A percentile compares a stretch with the other conserved stretches of the same genome.
Conservation (phyloP, 2,113 vertebrate genomes). For the Oreochromis niloticus region DNA sequence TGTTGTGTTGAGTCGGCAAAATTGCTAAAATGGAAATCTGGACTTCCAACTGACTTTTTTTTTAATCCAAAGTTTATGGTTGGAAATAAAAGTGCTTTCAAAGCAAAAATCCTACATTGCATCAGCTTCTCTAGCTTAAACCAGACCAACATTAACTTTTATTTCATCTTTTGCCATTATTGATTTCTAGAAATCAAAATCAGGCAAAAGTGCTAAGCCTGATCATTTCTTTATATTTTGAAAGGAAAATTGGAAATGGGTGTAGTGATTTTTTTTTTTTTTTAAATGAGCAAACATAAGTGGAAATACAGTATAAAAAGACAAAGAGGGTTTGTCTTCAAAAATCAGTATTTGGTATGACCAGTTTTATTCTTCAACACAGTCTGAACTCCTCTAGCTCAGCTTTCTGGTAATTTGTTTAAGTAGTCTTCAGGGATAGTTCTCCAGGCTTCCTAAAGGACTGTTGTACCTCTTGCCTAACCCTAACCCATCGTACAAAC, state of each 20-base stretch:
- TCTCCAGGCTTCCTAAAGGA: not conserved
- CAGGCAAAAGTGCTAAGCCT: not conserved
- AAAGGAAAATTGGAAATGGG: not conserved
- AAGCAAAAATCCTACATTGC: not conserved
- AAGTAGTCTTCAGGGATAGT: not conserved
- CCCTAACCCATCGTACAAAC: fast-evolving
- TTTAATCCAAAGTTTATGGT: not conserved
- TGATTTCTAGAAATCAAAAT: not conserved
- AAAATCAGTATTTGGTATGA: not conserved
- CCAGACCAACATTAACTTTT: not conserved
- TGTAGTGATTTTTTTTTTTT: not conserved
- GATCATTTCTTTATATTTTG: not conserved
- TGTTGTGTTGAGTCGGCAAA: not conserved
- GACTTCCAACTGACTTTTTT: not conserved
- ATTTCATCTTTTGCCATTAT: not conserved
- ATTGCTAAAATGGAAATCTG: not conserved
- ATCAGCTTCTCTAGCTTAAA: not conserved
- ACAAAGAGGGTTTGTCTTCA: not conserved
- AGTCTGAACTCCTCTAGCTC: not conserved
- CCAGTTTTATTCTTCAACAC: not conserved
- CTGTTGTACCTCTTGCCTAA: not conserved
- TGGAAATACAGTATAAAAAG: not conserved
- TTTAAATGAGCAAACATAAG: not conserved
- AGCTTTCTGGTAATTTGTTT: not conserved
- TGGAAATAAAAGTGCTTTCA: not conserved